Percentiles rank a stretch among this genome's conserved stretches.
phyloP scores from a whole-genome alignment of 2,888 invertebrate species.

The Leucania comma region DNA sequence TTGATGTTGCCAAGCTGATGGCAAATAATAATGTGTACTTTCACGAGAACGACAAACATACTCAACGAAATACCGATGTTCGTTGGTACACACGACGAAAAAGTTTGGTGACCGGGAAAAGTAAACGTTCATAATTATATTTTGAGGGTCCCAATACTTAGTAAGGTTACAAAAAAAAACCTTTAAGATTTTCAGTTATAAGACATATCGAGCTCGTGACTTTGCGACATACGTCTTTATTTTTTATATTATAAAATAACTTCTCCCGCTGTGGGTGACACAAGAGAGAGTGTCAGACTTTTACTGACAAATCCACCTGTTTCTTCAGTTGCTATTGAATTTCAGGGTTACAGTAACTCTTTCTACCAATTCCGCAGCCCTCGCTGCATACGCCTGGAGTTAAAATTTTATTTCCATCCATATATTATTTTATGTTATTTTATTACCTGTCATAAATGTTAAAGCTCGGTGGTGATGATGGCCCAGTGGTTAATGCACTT shows the following conservation, averaged over 20 bases:
- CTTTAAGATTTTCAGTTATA: background rate
- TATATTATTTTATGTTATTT: no score
- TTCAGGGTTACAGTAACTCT: no score
- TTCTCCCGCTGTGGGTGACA: no score
- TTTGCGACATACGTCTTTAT: background rate
- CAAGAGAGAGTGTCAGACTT: no score
- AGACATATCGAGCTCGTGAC: background rate
- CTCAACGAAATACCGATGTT: slow-evolving; percentile 9
- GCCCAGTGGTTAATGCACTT: no score
- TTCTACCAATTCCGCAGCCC: no score
- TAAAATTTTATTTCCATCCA: background rate
- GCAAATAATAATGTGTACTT: slow-evolving; percentile 44
- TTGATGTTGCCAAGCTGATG: slow-evolving; percentile 34
- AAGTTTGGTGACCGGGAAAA: background rate
- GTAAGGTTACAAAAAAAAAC: background rate
- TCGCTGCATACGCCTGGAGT: no score
- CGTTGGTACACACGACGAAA: background rate
- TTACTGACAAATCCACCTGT: no score
- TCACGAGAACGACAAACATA: slow-evolving; percentile 17
- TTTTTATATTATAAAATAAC: no score
- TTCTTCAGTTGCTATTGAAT: no score
- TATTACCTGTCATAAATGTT: background rate
- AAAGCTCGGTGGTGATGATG: no score
- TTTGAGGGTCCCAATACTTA: background rate
- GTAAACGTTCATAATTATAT: background rate